A percentile compares a stretch with the other conserved stretches of the same genome.
Conservation (phyloP, 2,888 invertebrate genomes). For the Agelastica alni region DNA sequence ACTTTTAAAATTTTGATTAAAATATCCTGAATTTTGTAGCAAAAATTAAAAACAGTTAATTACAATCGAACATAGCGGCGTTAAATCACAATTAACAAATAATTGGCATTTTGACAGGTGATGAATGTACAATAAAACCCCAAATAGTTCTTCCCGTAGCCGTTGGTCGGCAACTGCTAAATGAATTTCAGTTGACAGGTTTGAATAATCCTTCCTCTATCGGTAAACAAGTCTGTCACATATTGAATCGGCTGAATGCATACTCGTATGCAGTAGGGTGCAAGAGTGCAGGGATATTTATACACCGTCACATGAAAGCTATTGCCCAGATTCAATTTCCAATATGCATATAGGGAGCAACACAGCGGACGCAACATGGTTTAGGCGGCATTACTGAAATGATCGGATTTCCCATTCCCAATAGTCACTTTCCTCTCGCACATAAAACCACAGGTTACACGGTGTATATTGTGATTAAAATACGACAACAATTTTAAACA, state of each 20-base stretch:
- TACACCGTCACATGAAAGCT: conserved; percentile 54
- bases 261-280: conserved; percentile 34
- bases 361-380: conserved; percentile 43
- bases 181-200: conserved; percentile 55
- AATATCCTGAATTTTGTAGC: conserved; percentile 26
- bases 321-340: conserved; percentile 57
- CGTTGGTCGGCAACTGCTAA: conserved; percentile 44
- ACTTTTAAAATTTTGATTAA: conserved; percentile 21
- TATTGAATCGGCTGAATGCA: conserved; percentile 48
- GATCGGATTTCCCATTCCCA: conserved; percentile 52
- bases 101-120: conserved; percentile 47
- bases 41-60: conserved; percentile 36
- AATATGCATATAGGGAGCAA: conserved; percentile 53
- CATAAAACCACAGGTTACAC: conserved; percentile 27
- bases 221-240: conserved; percentile 55
- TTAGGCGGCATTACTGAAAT: conserved; percentile 52
- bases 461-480: conserved; percentile 15
- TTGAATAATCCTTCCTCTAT: conserved; percentile 54
- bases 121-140: conserved; percentile 43
- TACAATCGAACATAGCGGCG: conserved; percentile 33
- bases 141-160: conserved; percentile 43
- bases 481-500: too few relatives aligned
- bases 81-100: conserved; percentile 43
- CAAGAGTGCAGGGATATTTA: conserved; percentile 43
- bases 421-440: conserved; percentile 31